Base-by-base conservation (phyloP, 2,797 vertebrate genomes). In the Percopsis omiscomaycus region DNA sequence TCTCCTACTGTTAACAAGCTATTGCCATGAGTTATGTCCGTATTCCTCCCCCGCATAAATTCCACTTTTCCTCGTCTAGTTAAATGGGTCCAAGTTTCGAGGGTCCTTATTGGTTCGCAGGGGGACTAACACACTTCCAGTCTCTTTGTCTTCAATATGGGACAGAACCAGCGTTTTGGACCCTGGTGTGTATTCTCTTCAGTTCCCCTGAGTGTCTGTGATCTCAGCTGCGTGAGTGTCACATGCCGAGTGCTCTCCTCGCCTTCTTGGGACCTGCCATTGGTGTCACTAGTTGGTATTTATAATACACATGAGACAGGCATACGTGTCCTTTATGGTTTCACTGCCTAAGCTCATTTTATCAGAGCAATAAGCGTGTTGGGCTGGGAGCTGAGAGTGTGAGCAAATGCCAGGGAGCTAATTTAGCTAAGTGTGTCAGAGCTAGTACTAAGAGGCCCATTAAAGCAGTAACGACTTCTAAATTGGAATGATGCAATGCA, bases 1-100 rank as follows among this genome's bases (percentile, higher is more conserved):
- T 94, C 90, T 91, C 93, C 92, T 69, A 79, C 93, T 94, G 95
- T 96, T 96, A 96, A 95, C 93, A 95, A 95, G 93, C 93, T 92
- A 94, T 98, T 96, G 95, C 89, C 89, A 85, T 95, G 95, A 98
- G 86, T 95, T 94, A 97, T 95, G 89, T 37, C 0, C 28, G 58
- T 74, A 73, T 83, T 92, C 86, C 88, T 90, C 87, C 82, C 88
- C 82, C 88, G 86, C 89, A 92, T 95, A 94, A 95, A 95, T 93
- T 92, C 87, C 81, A 69, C 73, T 63, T 86, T 87, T 86, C 84
- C 75, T 66, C 32, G 83, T 92, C 89, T 82, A 78, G 89, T 86
- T 82, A 83, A 94, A 92, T 69, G 79, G 78, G 81, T 84, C 84
- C 82, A 91, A 93, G 89, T 94, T 93, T 93, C 81, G 86, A 88